These are phyloP conservation scores for Eolophus roseicapilla DNA, from an alignment of 2,113 vertebrate species.

Conservation along the genomic window DNA sequence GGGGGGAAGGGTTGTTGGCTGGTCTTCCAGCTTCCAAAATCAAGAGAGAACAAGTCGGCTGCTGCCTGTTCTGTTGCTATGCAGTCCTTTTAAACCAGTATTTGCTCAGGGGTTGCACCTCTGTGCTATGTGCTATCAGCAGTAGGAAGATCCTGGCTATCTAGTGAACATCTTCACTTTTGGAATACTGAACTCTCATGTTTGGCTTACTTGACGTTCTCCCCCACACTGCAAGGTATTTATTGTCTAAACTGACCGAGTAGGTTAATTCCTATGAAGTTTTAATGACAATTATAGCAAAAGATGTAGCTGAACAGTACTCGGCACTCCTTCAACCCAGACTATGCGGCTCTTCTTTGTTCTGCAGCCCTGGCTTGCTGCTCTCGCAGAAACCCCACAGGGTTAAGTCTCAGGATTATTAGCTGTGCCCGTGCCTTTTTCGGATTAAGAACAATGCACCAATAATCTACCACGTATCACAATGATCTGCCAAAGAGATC, in stretches of 20 bases:
- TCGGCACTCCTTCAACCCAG: not conserved
- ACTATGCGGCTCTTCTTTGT: not conserved
- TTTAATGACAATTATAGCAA: not conserved
- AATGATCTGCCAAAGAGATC: not conserved
- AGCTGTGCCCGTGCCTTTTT: not conserved
- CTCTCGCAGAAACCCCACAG: not conserved
- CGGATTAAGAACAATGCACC: not conserved
- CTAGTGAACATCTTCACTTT: not conserved
- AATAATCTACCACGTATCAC: not conserved
- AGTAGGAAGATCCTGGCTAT: not conserved
- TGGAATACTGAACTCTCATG: not conserved
- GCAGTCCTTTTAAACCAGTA: not conserved
- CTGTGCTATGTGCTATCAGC: not conserved
- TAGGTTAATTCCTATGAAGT: not conserved
- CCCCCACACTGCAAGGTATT: not conserved
- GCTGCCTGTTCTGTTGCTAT: not conserved
- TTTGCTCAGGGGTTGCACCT: not conserved
- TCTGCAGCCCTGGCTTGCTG: not conserved
- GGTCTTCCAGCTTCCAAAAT: not conserved
- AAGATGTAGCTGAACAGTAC: not conserved
- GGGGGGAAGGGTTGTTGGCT: not conserved
- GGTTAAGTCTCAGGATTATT: not conserved
- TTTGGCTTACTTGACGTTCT: not conserved
- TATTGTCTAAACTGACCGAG: not conserved
- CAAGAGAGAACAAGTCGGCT: not conserved